Conservation (phyloP, 2,113 vertebrate species). For the Catharus bicknelli region DNA sequence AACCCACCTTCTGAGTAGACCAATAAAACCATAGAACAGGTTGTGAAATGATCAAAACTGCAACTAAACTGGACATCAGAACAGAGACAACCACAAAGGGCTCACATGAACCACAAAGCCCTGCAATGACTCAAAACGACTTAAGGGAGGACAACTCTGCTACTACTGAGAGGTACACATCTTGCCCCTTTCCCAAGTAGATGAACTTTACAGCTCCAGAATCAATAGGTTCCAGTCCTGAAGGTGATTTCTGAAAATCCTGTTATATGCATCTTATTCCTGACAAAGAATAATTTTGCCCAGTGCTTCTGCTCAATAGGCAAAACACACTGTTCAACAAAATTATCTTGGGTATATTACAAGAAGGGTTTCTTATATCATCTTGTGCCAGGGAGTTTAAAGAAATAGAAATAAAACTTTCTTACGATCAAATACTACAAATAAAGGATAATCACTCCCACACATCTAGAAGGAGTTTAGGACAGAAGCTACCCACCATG, state of each 20-base stretch:
- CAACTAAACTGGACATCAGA: not conserved
- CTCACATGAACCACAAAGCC: not conserved
- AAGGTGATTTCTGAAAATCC: not conserved
- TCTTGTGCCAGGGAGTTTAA: not conserved
- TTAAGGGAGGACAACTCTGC: not conserved
- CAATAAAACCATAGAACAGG: not conserved
- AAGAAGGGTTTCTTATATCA: not conserved
- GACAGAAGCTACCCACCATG: not conserved
- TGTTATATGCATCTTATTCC: not conserved
- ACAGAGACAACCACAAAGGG: not conserved
- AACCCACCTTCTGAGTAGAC: not conserved
- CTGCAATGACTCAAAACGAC: not conserved
- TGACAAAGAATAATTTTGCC: not conserved
- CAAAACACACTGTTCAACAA: not conserved
- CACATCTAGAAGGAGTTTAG: not conserved
- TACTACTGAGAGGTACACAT: not conserved
- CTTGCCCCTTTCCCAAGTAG: not conserved
- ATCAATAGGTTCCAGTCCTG: not conserved
- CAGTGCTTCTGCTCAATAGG: not conserved
- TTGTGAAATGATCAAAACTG: not conserved
- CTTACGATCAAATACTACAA: not conserved
- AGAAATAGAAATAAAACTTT: not conserved
- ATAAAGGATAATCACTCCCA: not conserved
- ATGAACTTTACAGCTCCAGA: not conserved
- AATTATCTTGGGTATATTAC: not conserved